Conservation (phyloP, 2,888 invertebrate genomes). For the Hydroisotoma schaefferi region DNA sequence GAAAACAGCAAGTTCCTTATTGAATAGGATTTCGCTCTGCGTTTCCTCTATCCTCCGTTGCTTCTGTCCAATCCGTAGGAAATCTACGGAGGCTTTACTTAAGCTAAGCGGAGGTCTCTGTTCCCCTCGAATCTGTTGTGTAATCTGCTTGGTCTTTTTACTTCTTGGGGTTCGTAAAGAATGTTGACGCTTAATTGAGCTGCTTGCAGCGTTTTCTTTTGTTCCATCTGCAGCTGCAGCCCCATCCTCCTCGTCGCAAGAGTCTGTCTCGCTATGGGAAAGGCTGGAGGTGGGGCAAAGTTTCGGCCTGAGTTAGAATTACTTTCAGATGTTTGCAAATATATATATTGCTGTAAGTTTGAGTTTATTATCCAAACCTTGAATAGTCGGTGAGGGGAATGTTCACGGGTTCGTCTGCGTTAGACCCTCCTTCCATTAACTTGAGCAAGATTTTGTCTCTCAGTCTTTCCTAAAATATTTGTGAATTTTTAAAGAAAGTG, state of each 20-base stretch:
- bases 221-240: too few relatives aligned
- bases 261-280: slow-evolving; percentile 46
- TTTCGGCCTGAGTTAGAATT: too few relatives aligned
- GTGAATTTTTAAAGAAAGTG: slow-evolving; percentile 44
- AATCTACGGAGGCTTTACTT: slow-evolving; percentile 39
- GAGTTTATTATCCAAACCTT: slow-evolving; percentile 59
- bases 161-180: slow-evolving; percentile 9
- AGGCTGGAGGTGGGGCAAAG: slow-evolving; percentile 38
- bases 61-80: slow-evolving; percentile 21
- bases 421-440: slow-evolving; percentile 76
- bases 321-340: too few relatives aligned
- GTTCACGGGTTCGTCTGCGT: slow-evolving; percentile 82
- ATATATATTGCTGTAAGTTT: neutral
- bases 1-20: slow-evolving; percentile 15
- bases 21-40: neutral
- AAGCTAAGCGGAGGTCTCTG: slow-evolving; percentile 31
- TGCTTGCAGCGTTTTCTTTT: slow-evolving; percentile 11
- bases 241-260: slow-evolving; percentile 24
- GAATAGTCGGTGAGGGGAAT: slow-evolving; percentile 83
- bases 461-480: slow-evolving; percentile 62
- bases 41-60: neutral
- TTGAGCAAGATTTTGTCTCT: slow-evolving; percentile 75
- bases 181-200: slow-evolving; percentile 26
- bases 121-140: slow-evolving; percentile 10
- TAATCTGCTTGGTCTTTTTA: neutral